Base-by-base conservation (phyloP, 30 jellyfish, hydroid and myxozoan genomes). In the Haliclystus octoradiatus region DNA sequence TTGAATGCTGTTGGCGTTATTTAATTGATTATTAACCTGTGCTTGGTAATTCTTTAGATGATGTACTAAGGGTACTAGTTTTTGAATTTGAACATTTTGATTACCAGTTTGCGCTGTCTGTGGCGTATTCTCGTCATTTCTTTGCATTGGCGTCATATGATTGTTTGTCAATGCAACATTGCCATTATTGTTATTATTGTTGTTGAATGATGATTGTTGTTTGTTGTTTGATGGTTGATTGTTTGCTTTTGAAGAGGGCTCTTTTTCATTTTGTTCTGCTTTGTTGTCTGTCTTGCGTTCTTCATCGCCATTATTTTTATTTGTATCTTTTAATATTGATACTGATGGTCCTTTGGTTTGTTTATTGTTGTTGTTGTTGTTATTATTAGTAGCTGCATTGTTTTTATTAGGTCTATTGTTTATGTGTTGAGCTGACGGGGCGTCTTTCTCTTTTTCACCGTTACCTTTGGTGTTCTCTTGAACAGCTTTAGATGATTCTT, bases 231-330 rank as follows among this genome's bases (percentile, higher is more conserved):
- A 40, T 19, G 9, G 57, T 40, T 40, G 57, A 19, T 19, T 40
- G 9, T 40, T 9, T 40, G 14, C 19, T 40, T 9, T 40, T 9
- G 57, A 19, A 5, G 57, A 19, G 9, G 9, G 57, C 57, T 40
- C 19, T 19, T 40, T 19, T 9, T 5, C 57, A 53, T 68, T 77
- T 28, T 29, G 65, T 62, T 61, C 49, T 71, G 49, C 61, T 40
- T 57, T 53, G 83, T 26, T 40, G 75, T 32, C 66, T 31, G 34
- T 72, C 33, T 62, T 62, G 73, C 29, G 28, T 26, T 27, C 24
- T 62, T 62, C 4, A 19, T 50, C 22, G 28, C 49, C 22, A 3
- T 31, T 3, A 3, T 22, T 5, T 22, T 31, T 5, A 22, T 19
- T 9, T 28, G 68, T 22, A 19, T 52, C 68, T 52, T 52, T 19